These are phyloP conservation scores for Ammodytes marinus DNA, from an alignment of 2,113 vertebrate species.

Conservation along the genomic window DNA sequence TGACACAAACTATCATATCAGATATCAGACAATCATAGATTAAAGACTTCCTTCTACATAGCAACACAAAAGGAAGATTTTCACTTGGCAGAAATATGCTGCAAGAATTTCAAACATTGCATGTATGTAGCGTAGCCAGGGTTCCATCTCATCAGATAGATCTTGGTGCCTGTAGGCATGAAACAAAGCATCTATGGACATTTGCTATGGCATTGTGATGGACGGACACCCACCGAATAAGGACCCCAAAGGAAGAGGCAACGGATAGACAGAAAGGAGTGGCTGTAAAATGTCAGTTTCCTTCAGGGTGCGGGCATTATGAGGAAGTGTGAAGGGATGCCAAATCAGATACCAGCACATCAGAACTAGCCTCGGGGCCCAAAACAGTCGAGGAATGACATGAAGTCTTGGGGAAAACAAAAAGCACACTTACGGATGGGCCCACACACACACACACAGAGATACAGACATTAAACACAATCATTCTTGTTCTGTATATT, in stretches of 20 bases:
- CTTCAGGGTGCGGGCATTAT: conserved; percentile 68
- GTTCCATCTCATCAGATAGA: conserved; percentile 46
- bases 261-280: conserved; percentile 50
- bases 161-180: conserved; percentile 43
- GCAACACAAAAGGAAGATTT: conserved; percentile 36
- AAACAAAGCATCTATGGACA: conserved; percentile 61
- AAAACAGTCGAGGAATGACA: conserved; percentile 56
- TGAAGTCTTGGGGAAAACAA: conserved; percentile 47
- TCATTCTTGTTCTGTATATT: conserved; percentile 27
- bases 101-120: conserved; percentile 37
- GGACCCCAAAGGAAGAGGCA: conserved; percentile 54
- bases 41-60: conserved; percentile 22
- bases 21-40: conserved; percentile 66
- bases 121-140: conserved; percentile 20
- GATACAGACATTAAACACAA: conserved; percentile 17
- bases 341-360: conserved; percentile 74
- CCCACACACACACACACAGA: conserved; percentile 1
- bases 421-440: conserved; percentile 39
- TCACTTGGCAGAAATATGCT: conserved; percentile 20
- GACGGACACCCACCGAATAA: conserved; percentile 65
- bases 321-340: conserved; percentile 59
- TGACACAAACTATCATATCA: conserved; percentile 60
- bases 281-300: conserved; percentile 57
- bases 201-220: conserved; percentile 69
- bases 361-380: conserved; percentile 57